Evolutionary conservation across 2,113 vertebrate genomes (phyloP).

Genomic region (Chloropsis cyanopogon): DNA sequence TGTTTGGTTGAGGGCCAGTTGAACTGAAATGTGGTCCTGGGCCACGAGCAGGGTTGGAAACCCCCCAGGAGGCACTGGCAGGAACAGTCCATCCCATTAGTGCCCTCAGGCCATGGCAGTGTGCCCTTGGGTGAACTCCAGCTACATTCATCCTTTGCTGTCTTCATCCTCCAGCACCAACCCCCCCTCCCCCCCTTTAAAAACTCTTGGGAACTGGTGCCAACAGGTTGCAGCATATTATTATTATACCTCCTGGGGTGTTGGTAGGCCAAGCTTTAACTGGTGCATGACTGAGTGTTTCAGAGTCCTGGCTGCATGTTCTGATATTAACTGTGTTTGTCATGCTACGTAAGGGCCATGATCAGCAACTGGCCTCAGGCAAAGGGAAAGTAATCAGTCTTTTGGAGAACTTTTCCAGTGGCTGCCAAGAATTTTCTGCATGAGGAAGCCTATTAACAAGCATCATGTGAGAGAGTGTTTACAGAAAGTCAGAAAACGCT

Average conservation of each 20-base stretch:
- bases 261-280: not conserved
- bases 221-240: slow-evolving; percentile 3
- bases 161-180: not conserved
- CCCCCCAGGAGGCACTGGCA: not conserved
- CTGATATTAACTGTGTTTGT: slow-evolving; percentile 52
- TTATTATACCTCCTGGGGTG: not conserved
- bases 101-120: not conserved
- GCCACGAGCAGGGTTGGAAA: not conserved
- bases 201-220: not conserved
- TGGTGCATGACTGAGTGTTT: slow-evolving; percentile 18
- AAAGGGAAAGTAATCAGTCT: slow-evolving; percentile 63
- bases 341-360: slow-evolving; percentile 3
- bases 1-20: not conserved
- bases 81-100: not conserved
- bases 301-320: not conserved
- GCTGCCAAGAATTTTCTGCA: slow-evolving; percentile 72
- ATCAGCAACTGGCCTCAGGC: slow-evolving; percentile 53
- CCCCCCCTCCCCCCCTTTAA: not conserved
- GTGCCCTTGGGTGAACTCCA: not conserved
- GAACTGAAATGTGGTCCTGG: not conserved
- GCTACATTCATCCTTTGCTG: not conserved
- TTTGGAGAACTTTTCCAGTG: slow-evolving; percentile 55
- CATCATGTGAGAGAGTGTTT: slow-evolving; percentile 67
- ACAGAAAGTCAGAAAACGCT: slow-evolving; percentile 70
- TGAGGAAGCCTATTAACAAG: slow-evolving; percentile 70